Evolutionary conservation across 2,797 vertebrate species (phyloP), one percentile per base, ranked within the genome.

Genomic region (Cryptoprocta ferox): DNA sequence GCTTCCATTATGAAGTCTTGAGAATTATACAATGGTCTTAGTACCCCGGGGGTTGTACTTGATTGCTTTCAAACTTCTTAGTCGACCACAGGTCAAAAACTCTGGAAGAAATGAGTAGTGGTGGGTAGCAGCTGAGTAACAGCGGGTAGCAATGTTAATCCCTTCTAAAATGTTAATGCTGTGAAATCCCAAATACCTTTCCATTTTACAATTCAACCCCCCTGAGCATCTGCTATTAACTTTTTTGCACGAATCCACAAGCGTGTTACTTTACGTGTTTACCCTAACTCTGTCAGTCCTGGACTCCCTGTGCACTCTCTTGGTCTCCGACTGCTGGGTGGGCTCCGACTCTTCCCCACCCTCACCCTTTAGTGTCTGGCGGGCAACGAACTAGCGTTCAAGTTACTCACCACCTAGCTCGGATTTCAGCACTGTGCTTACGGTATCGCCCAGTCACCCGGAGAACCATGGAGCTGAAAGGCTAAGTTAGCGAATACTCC

Each of bases 401-500:
- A 80, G 78, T 90, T 73, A 39, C 76, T 39, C 63, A 16, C 63
- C 78, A 42, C 12, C 32, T 53, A 32, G 65, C 66, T 32, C 75
- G 1, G n/a, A 19, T 68, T 14, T 24, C 65, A 24, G 83, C 45
- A 15, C 79, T 0, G 13, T 11, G 75, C 82, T 65, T 30, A 10
- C 37, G 28, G n/a, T 53, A 15, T 30, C 11, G 35, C 56, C 65
- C 66, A 19, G 56, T 13, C 18, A n/a, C 19, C 53, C 12, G 13
- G 7, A 4, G 35, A 70, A n/a, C n/a, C 21, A 14, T 0, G 45
- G 18, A 3, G 26, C 0, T 9, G 15, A 68, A 91, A 6, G 3
- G 2, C 24, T 6, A 75, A 59, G 9, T 6, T 4, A 81, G 18
- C 37, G 24, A 80, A 37, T 2, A 48, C 13, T 35, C 35, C 30